Conservation (phyloP, 1,140 invertebrate species). For the Gonioctena quinquepunctata region DNA sequence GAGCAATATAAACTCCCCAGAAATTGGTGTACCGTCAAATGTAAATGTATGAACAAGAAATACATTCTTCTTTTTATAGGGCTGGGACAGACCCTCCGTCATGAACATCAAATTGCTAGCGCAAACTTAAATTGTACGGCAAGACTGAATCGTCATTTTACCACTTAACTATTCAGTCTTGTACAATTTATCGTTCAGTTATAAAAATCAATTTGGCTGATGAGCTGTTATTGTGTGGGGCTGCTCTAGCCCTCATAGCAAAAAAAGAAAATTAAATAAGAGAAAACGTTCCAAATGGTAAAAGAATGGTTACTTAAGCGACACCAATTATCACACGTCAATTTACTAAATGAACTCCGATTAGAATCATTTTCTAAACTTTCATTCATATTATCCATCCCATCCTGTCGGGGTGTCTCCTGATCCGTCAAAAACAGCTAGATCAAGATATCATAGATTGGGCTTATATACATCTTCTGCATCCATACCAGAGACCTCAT, state of each 20-base stretch:
- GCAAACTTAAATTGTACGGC: conserved; percentile 13
- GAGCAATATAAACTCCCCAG: no score
- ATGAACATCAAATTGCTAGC: conserved; percentile 1
- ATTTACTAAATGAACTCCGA: conserved; percentile 39
- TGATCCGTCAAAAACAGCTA: conserved; percentile 14
- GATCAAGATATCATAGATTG: conserved; percentile 19
- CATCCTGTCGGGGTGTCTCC: conserved; percentile 22
- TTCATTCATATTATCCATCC: background rate
- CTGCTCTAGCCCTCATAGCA: background rate
- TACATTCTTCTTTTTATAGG: no score
- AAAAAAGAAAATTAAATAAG: conserved; percentile 14
- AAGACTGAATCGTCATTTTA: background rate
- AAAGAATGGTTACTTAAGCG: conserved; percentile 26
- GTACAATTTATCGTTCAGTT: background rate
- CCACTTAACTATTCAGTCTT: conserved; percentile 16
- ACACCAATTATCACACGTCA: background rate
- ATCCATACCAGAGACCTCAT: background rate
- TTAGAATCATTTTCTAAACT: conserved; percentile 25
- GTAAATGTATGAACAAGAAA: no score
- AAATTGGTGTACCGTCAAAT: no score
- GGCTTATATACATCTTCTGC: conserved; percentile 11
- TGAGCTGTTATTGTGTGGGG: conserved; percentile 6
- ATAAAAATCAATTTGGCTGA: background rate
- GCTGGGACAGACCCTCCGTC: background rate
- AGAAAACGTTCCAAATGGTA: background rate